A percentile compares a stretch with the other conserved stretches of the same genome.
phyloP scores from a whole-genome alignment of 2,888 invertebrate species.

The Ariolimax columbianus region DNA sequence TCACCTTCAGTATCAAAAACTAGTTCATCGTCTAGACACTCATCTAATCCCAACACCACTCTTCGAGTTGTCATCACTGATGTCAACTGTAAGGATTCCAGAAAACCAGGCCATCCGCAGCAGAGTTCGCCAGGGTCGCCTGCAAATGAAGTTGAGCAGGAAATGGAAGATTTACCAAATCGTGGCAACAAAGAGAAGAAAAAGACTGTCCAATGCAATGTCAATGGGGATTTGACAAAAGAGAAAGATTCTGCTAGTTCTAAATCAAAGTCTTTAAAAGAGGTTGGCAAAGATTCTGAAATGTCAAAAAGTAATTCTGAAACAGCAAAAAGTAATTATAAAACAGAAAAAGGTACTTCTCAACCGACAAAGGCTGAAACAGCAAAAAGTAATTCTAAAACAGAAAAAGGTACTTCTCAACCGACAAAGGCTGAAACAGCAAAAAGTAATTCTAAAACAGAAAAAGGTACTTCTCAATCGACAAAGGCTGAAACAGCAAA shows the following conservation, averaged over 20 bases:
- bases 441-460: too few species aligned
- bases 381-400: too few species aligned
- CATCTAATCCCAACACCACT: neutral
- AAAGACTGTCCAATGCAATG: neutral
- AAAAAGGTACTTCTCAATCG: too few species aligned
- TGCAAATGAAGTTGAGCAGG: too few species aligned
- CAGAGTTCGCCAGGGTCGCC: too few species aligned
- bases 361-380: too few species aligned
- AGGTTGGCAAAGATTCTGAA: neutral
- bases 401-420: neutral
- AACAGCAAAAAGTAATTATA: neutral
- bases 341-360: too few species aligned
- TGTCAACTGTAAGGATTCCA: neutral
- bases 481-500: neutral
- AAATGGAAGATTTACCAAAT: neutral
- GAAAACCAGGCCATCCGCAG: neutral
- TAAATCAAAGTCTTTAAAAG: slow-evolving; percentile 6
- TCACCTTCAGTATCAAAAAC: neutral
- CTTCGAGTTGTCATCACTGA: neutral
- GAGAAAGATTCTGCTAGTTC: neutral
- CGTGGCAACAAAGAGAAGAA: neutral
- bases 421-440: neutral
- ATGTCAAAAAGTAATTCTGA: neutral
- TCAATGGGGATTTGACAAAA: neutral
- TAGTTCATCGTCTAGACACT: neutral